Percentiles rank a stretch among this genome's conserved stretches.
These are phyloP conservation scores for Epizoanthus illoricatus DNA, from an alignment of 92 coral and sea anemone species.

Conservation along the genomic window DNA sequence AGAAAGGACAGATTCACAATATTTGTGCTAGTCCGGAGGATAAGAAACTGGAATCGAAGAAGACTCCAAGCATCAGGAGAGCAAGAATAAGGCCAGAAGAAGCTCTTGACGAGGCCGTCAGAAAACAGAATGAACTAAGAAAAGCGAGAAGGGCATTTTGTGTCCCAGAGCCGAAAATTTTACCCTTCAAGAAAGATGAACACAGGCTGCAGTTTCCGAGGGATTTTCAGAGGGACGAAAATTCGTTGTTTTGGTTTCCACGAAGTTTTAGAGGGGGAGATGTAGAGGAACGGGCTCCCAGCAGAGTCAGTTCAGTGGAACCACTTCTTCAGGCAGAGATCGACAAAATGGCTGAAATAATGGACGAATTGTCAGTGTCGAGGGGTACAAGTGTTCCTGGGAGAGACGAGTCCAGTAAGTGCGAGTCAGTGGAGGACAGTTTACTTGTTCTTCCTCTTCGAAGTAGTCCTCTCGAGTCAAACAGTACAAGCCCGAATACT, in stretches of 20 bases:
- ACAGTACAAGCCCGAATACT: not conserved
- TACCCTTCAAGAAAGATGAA: constrained; percentile 59
- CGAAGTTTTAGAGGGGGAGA: constrained; percentile 9
- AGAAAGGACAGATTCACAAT: constrained; percentile 11
- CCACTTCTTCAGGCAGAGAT: not conserved
- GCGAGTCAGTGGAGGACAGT: not conserved
- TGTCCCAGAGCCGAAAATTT: constrained; percentile 59
- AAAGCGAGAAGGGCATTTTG: constrained; percentile 48
- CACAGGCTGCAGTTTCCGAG: constrained; percentile 56
- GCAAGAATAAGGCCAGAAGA: constrained; percentile 46
- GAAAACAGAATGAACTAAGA: constrained; percentile 55
- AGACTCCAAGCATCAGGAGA: constrained; percentile 14
- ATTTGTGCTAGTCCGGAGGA: not conserved
- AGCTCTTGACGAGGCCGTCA: constrained; percentile 55
- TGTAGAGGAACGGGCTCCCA: not conserved
- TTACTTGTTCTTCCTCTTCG: constrained; percentile 29
- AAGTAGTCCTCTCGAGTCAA: not conserved
- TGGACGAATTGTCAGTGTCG: constrained; percentile 24
- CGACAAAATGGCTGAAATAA: constrained; percentile 4
- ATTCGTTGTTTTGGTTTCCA: constrained; percentile 50
- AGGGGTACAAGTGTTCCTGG: not conserved
- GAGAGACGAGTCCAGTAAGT: not conserved
- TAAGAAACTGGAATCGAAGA: not conserved
- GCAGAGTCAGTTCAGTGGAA: not conserved
- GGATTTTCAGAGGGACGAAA: constrained; percentile 60